These are phyloP conservation scores for Grus americana DNA, from an alignment of 2,113 vertebrate genomes.

Conservation along the genomic window DNA sequence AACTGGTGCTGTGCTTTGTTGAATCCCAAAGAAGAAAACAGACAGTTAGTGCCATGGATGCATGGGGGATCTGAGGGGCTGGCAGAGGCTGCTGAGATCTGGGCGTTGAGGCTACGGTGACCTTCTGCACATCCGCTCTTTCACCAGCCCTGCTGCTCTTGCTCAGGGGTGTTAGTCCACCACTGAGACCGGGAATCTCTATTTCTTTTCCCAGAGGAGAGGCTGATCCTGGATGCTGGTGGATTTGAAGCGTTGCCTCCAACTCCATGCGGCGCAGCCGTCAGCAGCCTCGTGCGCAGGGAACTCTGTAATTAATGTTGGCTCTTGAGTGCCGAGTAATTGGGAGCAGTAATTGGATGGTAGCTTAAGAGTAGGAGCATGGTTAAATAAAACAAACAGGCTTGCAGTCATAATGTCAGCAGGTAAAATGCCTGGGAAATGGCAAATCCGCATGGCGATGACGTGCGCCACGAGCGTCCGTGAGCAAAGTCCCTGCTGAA, in stretches of 20 bases:
- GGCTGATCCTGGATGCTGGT: background rate
- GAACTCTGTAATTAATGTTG: background rate
- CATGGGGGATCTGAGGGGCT: fast-evolving
- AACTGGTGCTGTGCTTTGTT: background rate
- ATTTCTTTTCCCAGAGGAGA: background rate
- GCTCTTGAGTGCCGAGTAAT: background rate
- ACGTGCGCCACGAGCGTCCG: fast-evolving
- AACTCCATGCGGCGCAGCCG: background rate
- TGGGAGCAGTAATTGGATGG: slow-evolving; percentile 47
- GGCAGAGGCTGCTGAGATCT: background rate
- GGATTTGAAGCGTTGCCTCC: background rate
- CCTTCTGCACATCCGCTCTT: fast-evolving
- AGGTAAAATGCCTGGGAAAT: background rate
- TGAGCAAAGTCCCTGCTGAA: fast-evolving
- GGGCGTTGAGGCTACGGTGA: fast-evolving
- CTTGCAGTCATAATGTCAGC: background rate
- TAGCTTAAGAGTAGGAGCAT: background rate
- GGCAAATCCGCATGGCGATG: background rate
- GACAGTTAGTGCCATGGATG: background rate
- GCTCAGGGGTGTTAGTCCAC: background rate
- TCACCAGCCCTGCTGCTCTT: background rate
- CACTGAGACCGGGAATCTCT: fast-evolving
- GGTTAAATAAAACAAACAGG: slow-evolving; percentile 25
- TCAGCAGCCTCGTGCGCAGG: background rate
- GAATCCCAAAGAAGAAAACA: background rate